Evolutionary conservation across 2,888 invertebrate species (phyloP).

Genomic region (Mimachlamys varia): DNA sequence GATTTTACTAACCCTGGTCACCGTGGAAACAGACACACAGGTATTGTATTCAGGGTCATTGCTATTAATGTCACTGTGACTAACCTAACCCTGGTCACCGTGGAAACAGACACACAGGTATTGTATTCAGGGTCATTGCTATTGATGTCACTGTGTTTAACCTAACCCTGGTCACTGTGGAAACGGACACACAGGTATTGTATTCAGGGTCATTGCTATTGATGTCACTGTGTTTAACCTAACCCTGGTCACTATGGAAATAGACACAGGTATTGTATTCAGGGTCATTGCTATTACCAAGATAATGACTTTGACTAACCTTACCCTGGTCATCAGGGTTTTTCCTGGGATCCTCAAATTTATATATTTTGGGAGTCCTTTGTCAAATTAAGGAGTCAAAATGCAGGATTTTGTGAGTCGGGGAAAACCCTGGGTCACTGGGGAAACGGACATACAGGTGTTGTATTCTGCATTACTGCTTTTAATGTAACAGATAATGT

Average conservation of each 20-base stretch:
- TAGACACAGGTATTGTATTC: not conserved
- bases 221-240: conserved; percentile 89
- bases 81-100: conserved; percentile 83
- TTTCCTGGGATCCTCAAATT: conserved; percentile 75
- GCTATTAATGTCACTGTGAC: conserved; percentile 88
- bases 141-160: conserved; percentile 89
- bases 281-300: conserved; percentile 74
- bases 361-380: conserved; percentile 89
- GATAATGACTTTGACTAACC: conserved; percentile 89
- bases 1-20: conserved; percentile 84
- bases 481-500: conserved; percentile 85
- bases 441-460: conserved; percentile 53
- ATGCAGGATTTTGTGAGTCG: too few relatives aligned
- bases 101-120: conserved; percentile 55
- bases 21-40: conserved; percentile 72
- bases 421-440: too few relatives aligned
- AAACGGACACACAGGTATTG: not conserved
- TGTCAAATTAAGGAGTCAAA: conserved; percentile 68
- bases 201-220: conserved; percentile 70
- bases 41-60: conserved; percentile 56
- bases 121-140: conserved; percentile 54
- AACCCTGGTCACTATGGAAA: conserved; percentile 69
- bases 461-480: conserved; percentile 54
- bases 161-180: conserved; percentile 81
- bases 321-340: conserved; percentile 77